Base-by-base conservation (phyloP, 2,888 invertebrate species). In the Nasonia oneida region DNA sequence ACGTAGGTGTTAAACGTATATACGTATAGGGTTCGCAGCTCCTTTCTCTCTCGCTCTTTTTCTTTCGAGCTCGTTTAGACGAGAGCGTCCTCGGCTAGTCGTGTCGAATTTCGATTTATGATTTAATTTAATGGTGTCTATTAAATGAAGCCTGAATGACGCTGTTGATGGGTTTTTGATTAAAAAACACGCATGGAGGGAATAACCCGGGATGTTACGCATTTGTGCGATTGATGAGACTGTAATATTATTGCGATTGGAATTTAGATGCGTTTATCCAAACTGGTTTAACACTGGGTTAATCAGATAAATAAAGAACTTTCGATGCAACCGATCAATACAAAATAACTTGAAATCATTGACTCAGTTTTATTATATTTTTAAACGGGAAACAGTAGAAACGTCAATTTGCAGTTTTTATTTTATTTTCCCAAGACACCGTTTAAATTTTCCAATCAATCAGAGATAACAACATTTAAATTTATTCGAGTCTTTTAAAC, bases 61-160 rank as follows among this genome's bases (percentile, higher is more conserved):
- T 61, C 57, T 61, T n/a, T 61, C 37, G 37, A 23, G 79, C 70
- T 80, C 80, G 53, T 70, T 33, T 47, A 29, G 71, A 33, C 80
- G 33, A 37, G 73, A 67, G 73, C 81, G 53, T 71, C 33, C 37
- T 64, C 42, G 47, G 47, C 42, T 42, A 15, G n/a, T 71, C 81
- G 74, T 53, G 79, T 76, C 82, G 67, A 67, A 82, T 76, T 75
- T 64, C 82, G 75, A 81, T 81, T 81, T 81, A 81, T 73, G 81
- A 74, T 64, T 74, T 64, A 37, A 80, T 80, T 80, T 80, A 53
- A 75, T 61, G 64, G 57, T 33, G 57, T 61, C 73, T 61, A 74
- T 61, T 81, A 73, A 81, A 79, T 79, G 70, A 79, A 42, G 61
- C n/a, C 2, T 74, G 47, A 29, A 47, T 71, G 29, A 61, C 12